Evolutionary conservation across 2,113 vertebrate species (phyloP), one percentile per base, ranked within the genome.

Genomic region (Asarcornis scutulata): DNA sequence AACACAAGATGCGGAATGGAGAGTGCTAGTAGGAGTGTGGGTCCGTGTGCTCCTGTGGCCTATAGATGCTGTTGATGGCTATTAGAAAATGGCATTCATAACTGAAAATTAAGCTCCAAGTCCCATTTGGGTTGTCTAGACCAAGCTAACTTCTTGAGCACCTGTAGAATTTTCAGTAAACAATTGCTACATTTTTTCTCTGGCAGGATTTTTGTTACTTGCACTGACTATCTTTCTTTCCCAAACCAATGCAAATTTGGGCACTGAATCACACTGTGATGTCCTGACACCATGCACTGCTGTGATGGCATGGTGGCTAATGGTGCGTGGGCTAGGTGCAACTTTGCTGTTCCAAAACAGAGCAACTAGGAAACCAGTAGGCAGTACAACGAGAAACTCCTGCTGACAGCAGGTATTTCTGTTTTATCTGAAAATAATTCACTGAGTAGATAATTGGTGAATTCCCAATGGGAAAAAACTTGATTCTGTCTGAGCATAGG

Each of bases 401-500:
- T 98, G 91, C 96, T 97, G 96, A 97, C 92, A 96, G 95, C 92
- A 97, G 94, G 94, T 97, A 84, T 95, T 97, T 97, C 93, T 97
- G 8, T 97, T 97, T 97, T 97, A 97, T 96, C 96, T 96, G 95
- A 97, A 91, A 97, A 97, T 97, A 97, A 97, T 97, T 98, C 96
- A 97, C 97, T 91, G 95, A 97, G 94, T 95, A 95, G 96, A 95
- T 98, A 98, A 98, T 97, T 98, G 97, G 94, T 95, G 96, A 98
- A 98, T 97, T 97, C 97, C 95, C 97, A 91, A 53, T 96, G 96
- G 97, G 97, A 96, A 89, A 96, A 97, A 97, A 85, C 95, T 97
- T 97, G 96, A 97, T 97, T 97, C 95, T 97, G 69, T 93, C 96
- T 98, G 97, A 98, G 95, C 96, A 96, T 94, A 98, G 98, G 97